phyloP scores from a whole-genome alignment of 2,888 invertebrate genomes.

The Sarcophaga caerulescens region DNA sequence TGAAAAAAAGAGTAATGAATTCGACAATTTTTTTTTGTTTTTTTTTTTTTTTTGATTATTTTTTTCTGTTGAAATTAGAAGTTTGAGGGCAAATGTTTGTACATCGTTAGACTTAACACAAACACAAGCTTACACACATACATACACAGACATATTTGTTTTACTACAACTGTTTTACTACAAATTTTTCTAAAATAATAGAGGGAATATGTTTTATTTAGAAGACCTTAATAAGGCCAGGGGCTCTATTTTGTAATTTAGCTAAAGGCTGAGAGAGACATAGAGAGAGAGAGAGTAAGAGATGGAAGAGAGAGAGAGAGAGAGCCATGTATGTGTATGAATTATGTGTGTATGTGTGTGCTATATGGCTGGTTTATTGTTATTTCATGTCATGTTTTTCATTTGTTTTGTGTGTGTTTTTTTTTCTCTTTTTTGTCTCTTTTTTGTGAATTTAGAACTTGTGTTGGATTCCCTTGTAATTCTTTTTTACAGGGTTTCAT shows the following conservation, averaged over 20 bases:
- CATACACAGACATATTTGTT: constrained; percentile 22
- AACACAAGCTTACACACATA: constrained; percentile 23
- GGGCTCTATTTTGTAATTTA: not conserved
- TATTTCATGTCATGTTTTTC: constrained; percentile 38
- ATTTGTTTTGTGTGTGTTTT: not conserved
- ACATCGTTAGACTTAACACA: constrained; percentile 59
- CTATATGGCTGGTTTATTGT: not conserved
- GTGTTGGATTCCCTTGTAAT: constrained; percentile 24
- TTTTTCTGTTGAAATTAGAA: constrained; percentile 51
- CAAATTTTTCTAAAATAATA: constrained; percentile 22
- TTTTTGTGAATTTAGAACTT: constrained; percentile 42
- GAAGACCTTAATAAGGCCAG: constrained; percentile 13
- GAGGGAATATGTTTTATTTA: constrained; percentile 46
- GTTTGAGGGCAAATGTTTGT: constrained; percentile 66
- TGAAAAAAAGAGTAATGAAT: constrained; percentile 63
- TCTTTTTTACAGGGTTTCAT: constrained; percentile 6
- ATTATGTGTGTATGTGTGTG: not conserved
- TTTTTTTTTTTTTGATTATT: constrained; percentile 43
- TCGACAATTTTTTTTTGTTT: constrained; percentile 63
- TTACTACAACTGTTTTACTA: constrained; percentile 11
- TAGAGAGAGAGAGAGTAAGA: not conserved
- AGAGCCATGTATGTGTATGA: too few species aligned
- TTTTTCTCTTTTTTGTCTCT: too few species aligned
- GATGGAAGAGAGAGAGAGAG: not conserved
- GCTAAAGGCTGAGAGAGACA: not conserved